Base-by-base conservation (phyloP, 2,888 invertebrate genomes). In the Bembecia ichneumoniformis region DNA sequence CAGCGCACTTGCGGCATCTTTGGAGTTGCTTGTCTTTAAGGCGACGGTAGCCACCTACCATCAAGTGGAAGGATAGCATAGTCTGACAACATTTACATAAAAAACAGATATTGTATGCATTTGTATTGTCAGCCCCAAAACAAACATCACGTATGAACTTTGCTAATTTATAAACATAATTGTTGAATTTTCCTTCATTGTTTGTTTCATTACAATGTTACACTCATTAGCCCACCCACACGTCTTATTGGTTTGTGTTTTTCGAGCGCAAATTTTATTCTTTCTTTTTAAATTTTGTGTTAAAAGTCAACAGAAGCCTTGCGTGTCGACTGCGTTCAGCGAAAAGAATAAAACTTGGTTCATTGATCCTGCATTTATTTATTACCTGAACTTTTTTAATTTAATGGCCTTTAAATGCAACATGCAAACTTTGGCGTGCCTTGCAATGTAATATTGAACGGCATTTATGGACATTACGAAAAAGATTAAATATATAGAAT, bases 331-430 rank as follows among this genome's bases (percentile, higher is more conserved):
- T 49, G 14, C 16, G 13, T 34, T 35, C 44, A 50, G 20, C 51
- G 48, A 52, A 48, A 51, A 50, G 46, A 50, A 47, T 35, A 46
- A 17, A 47, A 52, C 49, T 48, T 34, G 51, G 36, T 40, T 52
- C 55, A 52, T 50, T 53, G 55, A 51, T 53, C 52, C 43, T 45
- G 15, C 17, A 46, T 52, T 28, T 51, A 52, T 52, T 53, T 53
- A 52, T 55, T 50, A 52, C 53, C 53, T 52, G 53, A 53, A 53
- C 53, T 55, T 55, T 53, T 55, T 52, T 51, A 45, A 52, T 50
- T 52, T 53, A 53, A 52, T 55, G 52, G 16, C 20, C 44, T 44
- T 35, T 35, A 35, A 48, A 48, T 48, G 48, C 17, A 44, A 17
- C 44, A 44, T 17, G 44, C 44, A 11, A 44, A 17, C 14, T 17